phyloP scores from a whole-genome alignment of 2,888 invertebrate species.

The Pseudoips prasinana region DNA sequence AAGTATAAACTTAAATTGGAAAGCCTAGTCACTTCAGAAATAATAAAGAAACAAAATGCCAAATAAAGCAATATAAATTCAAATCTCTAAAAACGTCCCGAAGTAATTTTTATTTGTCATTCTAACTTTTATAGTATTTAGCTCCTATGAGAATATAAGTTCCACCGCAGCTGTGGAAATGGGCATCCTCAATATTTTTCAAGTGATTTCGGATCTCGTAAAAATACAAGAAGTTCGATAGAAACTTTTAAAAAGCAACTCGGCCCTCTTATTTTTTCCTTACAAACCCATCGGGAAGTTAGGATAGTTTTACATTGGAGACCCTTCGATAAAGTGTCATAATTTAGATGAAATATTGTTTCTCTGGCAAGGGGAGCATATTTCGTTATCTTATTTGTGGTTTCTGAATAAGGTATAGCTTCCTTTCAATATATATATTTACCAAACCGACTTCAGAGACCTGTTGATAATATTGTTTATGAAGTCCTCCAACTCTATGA shows the following conservation, averaged over 20 bases:
- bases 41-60: too few species aligned
- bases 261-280: conserved; percentile 60
- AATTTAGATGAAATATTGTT: conserved; percentile 71
- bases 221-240: conserved; percentile 57
- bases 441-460: conserved; percentile 37
- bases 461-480: conserved; percentile 51
- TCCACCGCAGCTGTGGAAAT: conserved; percentile 47
- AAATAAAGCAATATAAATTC: too few species aligned
- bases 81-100: too few species aligned
- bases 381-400: conserved; percentile 60
- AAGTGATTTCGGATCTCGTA: conserved; percentile 63
- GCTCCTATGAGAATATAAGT: conserved; percentile 55
- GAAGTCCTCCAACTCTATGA: conserved; percentile 20
- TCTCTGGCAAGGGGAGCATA: conserved; percentile 53
- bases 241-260: conserved; percentile 65
- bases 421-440: conserved; percentile 37
- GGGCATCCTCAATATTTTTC: conserved; percentile 58
- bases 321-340: conserved; percentile 74
- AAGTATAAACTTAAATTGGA: too few species aligned
- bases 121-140: too few species aligned
- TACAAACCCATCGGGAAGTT: conserved; percentile 61
- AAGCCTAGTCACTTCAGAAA: too few species aligned
- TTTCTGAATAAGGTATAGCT: conserved; percentile 49
- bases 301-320: conserved; percentile 69
- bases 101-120: too few species aligned